A percentile compares a stretch with the other conserved stretches of the same genome.
phyloP scores from a whole-genome alignment of 2,797 vertebrate genomes.

The Argentina silus region DNA sequence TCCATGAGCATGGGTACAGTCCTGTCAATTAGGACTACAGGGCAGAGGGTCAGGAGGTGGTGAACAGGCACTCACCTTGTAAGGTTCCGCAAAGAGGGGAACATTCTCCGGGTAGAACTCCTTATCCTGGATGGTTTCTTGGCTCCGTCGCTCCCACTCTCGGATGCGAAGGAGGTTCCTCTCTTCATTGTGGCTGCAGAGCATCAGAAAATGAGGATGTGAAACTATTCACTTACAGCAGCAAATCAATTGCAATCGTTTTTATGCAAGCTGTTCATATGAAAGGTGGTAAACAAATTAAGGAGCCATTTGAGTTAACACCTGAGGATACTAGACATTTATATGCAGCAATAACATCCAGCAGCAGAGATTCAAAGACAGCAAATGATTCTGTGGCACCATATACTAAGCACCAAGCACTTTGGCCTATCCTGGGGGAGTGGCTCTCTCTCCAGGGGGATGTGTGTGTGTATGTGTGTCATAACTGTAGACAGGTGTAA shows the following conservation, averaged over 20 bases:
- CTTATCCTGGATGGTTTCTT: conserved; percentile 85
- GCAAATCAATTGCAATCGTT: not conserved
- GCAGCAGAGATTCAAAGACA: too few relatives aligned
- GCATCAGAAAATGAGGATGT: conserved; percentile 24
- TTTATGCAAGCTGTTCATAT: too few relatives aligned
- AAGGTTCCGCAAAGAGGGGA: conserved; percentile 93
- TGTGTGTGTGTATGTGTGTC: conserved; percentile 2
- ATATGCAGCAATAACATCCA: too few relatives aligned
- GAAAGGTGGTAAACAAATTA: too few relatives aligned
- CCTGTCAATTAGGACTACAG: not conserved
- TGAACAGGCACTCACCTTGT: conserved; percentile 82
- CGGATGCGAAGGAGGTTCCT: conserved; percentile 89
- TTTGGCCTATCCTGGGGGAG: not conserved
- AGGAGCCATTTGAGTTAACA: too few relatives aligned
- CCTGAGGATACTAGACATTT: too few relatives aligned
- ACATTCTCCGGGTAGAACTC: conserved; percentile 76
- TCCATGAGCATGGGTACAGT: too few relatives aligned
- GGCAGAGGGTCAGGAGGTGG: not conserved
- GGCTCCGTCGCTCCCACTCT: conserved; percentile 89
- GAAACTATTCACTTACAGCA: not conserved
- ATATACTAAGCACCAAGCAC: too few relatives aligned
- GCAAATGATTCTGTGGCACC: too few relatives aligned
- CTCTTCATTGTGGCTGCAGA: conserved; percentile 86
- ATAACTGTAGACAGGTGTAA: conserved; percentile 49
- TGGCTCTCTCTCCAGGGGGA: not conserved